phyloP scores from a whole-genome alignment of 2,888 invertebrate species.

The Dysmachus trigonus region DNA sequence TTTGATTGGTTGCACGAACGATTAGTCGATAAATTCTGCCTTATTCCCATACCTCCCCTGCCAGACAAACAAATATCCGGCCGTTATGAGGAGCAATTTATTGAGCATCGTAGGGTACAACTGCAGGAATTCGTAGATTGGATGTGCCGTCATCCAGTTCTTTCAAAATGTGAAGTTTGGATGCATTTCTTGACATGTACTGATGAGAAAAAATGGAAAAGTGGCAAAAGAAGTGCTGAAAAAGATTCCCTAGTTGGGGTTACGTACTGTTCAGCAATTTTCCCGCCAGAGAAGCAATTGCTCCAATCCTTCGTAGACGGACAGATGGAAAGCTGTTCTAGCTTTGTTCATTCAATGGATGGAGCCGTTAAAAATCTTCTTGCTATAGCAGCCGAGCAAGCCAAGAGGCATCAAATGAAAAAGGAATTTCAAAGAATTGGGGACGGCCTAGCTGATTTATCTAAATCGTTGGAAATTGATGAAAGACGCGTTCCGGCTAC shows the following conservation, averaged over 20 bases:
- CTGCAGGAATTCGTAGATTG: slow-evolving; percentile 96
- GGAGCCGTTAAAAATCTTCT: slow-evolving; percentile 85
- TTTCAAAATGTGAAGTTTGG: slow-evolving; percentile 93
- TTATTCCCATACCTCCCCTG: slow-evolving; percentile 94
- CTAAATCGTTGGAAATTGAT: slow-evolving; percentile 84
- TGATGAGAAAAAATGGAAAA: slow-evolving; percentile 97
- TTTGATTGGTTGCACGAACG: slow-evolving; percentile 99
- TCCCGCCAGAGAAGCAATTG: slow-evolving; percentile 82
- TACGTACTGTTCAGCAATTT: slow-evolving; percentile 89
- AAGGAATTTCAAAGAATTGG: slow-evolving; percentile 92
- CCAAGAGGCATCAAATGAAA: slow-evolving; percentile 79
- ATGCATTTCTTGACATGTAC: slow-evolving; percentile 96
- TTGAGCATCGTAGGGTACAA: slow-evolving; percentile 92
- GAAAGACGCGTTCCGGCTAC: slow-evolving; percentile 72
- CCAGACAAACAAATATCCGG: slow-evolving; percentile 99
- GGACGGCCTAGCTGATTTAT: slow-evolving; percentile 84
- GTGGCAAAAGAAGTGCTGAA: slow-evolving; percentile 94
- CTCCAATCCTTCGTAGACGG: slow-evolving; percentile 79
- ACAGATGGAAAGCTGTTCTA: slow-evolving; percentile 83
- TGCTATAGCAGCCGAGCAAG: slow-evolving; percentile 82
- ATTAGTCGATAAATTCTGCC: slow-evolving; percentile 90
- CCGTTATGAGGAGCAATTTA: slow-evolving; percentile 95
- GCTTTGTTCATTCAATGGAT: slow-evolving; percentile 87
- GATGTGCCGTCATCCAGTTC: slow-evolving; percentile 95
- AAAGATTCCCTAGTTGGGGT: slow-evolving; percentile 90